Base-by-base conservation (phyloP, 1,140 invertebrate genomes). In the Melanaphis sacchari region DNA sequence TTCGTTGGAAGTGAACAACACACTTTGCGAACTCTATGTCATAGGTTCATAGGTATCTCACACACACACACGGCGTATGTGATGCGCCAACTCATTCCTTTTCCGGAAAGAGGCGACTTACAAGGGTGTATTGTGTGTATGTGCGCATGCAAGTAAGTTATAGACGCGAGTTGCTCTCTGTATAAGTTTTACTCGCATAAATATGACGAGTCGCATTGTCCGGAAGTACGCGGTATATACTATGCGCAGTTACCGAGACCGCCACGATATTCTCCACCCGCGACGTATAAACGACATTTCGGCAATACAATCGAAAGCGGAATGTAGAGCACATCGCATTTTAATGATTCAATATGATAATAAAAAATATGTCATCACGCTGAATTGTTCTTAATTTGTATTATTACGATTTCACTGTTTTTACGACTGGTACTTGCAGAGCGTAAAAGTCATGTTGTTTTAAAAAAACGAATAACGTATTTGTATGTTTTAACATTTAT, bases 1-100 rank as follows among this genome's bases (percentile, higher is more conserved):
- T 93, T 93, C 81, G 26, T 52, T 15, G 81, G 91, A 93, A 93
- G 91, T 84, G 49, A 54, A 89, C 88, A 89, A 89, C 88, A 40
- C 88, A 89, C 88, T 54, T 54, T 54, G 36, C 43, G 18, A 88
- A 88, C 90, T 66, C 40, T 59, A 59, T 15, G 31, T 31, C 31
- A 76, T 76, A 76, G 59, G 38, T 76, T 46, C 11, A 59, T n/a
- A 6, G 8, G 26, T 18, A 15, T 76, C 90, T 41, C 9, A 40
- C 15, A 41, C 11, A 41, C 89, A 59, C 46, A 31, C 36, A 90
- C 38, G 18, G 38, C 38, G 81, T 41, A 8, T 40, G 81, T 40
- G 54, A 41, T 4, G 43, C 26, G 41, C 82, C 82, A 1, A 41
- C 82, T 8, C 81, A 6, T 22, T 82, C 38, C 3, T 40, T 26